phyloP scores from a whole-genome alignment of 1,140 invertebrate species.

The Diorhabda elongata region DNA sequence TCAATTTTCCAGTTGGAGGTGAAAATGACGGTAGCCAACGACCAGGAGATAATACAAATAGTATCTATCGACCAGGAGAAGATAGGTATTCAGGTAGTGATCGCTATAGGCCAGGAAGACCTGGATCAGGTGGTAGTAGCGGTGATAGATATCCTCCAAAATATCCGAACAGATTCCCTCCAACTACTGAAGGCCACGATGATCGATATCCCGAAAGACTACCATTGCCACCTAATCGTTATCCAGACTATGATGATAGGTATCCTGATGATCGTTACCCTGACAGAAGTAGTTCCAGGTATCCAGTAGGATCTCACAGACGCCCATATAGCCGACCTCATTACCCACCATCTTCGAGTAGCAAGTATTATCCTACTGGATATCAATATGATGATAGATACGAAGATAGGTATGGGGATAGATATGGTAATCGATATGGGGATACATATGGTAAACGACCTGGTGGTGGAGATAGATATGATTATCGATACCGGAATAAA shows the following conservation, averaged over 20 bases:
- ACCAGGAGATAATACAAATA: slow-evolving; percentile 31
- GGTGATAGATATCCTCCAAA: slow-evolving; percentile 51
- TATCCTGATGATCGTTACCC: slow-evolving; percentile 44
- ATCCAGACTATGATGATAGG: slow-evolving; percentile 44
- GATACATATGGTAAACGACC: slow-evolving; percentile 44
- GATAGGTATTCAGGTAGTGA: slow-evolving; percentile 31
- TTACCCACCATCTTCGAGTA: slow-evolving; percentile 40
- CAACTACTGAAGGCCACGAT: slow-evolving; percentile 32
- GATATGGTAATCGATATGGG: slow-evolving; percentile 43
- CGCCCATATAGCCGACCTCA: slow-evolving; percentile 7
- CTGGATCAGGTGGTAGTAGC: slow-evolving; percentile 25
- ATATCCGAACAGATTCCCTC: slow-evolving; percentile 47
- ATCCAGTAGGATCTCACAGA: slow-evolving; percentile 27
- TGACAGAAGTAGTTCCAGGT: slow-evolving; percentile 24
- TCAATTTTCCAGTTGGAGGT: slow-evolving; percentile 34
- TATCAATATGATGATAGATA: slow-evolving; percentile 44
- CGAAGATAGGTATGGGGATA: slow-evolving; percentile 48
- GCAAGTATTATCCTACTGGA: slow-evolving; percentile 42
- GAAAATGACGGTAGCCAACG: slow-evolving; percentile 31
- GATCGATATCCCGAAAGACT: slow-evolving; percentile 48
- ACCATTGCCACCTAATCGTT: slow-evolving; percentile 39
- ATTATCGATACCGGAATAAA: slow-evolving; percentile 42
- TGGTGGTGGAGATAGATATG: slow-evolving; percentile 49
- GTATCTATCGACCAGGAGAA: slow-evolving; percentile 33
- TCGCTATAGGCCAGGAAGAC: slow-evolving; percentile 23